Evolutionary conservation across 2,113 vertebrate genomes (phyloP).

Genomic region (Cervus canadensis): DNA sequence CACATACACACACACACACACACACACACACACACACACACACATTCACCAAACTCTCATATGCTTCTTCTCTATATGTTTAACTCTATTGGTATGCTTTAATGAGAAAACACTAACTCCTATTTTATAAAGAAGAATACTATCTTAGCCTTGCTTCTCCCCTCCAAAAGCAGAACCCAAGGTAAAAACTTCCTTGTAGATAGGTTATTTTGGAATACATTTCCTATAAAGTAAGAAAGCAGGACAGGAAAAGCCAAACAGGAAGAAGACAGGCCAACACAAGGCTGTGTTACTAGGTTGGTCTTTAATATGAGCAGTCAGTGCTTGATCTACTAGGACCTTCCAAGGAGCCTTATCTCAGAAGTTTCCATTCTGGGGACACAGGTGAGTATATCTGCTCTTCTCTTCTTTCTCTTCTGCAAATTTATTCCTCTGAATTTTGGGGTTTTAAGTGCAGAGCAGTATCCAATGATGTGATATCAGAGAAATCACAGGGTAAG

Average conservation of each 20-base stretch:
- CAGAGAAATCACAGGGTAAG: not conserved
- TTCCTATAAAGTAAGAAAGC: not conserved
- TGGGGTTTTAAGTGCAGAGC: not conserved
- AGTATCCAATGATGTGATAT: not conserved
- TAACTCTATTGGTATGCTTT: not conserved
- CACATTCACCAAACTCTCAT: not conserved
- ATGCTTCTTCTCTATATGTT: not conserved
- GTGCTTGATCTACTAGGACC: not conserved
- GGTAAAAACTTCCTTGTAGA: not conserved
- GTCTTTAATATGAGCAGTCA: not conserved
- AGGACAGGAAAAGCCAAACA: not conserved
- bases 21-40: not conserved
- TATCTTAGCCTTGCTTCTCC: not conserved
- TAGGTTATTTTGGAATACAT: not conserved
- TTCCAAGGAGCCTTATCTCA: not conserved
- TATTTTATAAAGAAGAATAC: not conserved
- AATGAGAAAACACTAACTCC: not conserved
- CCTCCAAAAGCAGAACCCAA: not conserved
- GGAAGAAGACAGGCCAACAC: not conserved
- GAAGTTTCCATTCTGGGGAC: not conserved
- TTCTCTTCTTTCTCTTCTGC: not conserved
- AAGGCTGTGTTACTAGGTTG: not conserved
- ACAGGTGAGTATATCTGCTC: not conserved
- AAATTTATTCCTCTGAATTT: not conserved
- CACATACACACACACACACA: not conserved